Conservation (phyloP, 2,113 vertebrate species). For the Aspiorhynchus laticeps region DNA sequence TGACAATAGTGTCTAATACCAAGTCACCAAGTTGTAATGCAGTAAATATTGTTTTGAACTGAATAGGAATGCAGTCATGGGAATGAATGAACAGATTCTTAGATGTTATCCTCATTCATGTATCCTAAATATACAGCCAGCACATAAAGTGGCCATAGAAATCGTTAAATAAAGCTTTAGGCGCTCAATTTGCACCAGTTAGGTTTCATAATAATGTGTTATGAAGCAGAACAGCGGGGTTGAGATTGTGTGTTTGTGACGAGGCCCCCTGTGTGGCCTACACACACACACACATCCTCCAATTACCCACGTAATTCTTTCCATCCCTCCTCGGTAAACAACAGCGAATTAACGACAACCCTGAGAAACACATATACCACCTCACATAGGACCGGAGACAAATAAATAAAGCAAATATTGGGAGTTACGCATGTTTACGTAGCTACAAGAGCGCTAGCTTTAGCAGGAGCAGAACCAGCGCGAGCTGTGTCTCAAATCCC, state of each 20-base stretch:
- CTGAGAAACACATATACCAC: neutral
- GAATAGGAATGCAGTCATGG: neutral
- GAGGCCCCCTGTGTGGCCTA: slow-evolving; percentile 23
- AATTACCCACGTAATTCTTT: slow-evolving; percentile 50
- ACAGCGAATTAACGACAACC: slow-evolving; percentile 9
- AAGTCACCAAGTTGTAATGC: neutral
- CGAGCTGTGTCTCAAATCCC: neutral
- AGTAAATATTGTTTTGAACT: neutral
- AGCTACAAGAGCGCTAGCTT: slow-evolving; percentile 30
- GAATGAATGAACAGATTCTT: slow-evolving; percentile 1
- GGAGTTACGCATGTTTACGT: slow-evolving; percentile 1
- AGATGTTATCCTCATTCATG: no score
- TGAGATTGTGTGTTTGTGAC: neutral
- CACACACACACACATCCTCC: slow-evolving; percentile 34
- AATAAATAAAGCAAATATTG: neutral
- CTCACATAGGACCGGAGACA: neutral
- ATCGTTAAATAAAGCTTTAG: neutral
- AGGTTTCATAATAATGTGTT: neutral
- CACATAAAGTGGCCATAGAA: neutral
- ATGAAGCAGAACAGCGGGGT: neutral
- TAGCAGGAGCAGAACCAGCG: neutral
- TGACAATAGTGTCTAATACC: neutral
- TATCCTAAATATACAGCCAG: neutral
- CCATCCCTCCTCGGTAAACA: slow-evolving; percentile 27
- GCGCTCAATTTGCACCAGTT: neutral